phyloP scores from a whole-genome alignment of 1,140 invertebrate species.

The Drosophila sp. region DNA sequence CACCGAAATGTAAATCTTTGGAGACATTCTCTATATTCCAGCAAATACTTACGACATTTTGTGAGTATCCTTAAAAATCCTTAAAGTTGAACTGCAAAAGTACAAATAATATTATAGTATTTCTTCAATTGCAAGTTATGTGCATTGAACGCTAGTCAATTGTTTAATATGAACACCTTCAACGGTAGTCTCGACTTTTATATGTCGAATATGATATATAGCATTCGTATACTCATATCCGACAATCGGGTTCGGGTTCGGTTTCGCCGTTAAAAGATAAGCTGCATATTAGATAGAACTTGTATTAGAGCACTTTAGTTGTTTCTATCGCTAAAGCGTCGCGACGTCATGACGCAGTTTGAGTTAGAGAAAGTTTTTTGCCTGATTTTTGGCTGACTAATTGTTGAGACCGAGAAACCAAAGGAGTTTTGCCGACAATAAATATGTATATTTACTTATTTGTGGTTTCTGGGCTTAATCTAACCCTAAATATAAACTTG shows the following conservation, averaged over 20 bases:
- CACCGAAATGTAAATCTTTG: no score
- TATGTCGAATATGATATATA: not conserved
- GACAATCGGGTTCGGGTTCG: no score
- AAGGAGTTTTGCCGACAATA: conserved; percentile 23
- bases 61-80: conserved; percentile 22
- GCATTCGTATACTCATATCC: not conserved
- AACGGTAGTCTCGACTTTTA: not conserved
- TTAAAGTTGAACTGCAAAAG: conserved; percentile 25
- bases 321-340: not conserved
- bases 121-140: not conserved
- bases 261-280: no score
- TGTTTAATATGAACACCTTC: conserved; percentile 2
- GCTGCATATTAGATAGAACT: not conserved
- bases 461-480: conserved; percentile 19
- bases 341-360: conserved; percentile 11
- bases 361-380: conserved; percentile 28
- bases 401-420: conserved; percentile 40
- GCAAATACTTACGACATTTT: conserved; percentile 60
- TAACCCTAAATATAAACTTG: conserved; percentile 3
- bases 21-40: not conserved
- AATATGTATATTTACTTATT: not conserved
- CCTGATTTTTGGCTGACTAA: conserved; percentile 47
- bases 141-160: conserved; percentile 15
- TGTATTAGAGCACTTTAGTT: not conserved
- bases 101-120: no score